Conservation (phyloP, 2,888 invertebrate species). For the Trichogramma evanescens region DNA sequence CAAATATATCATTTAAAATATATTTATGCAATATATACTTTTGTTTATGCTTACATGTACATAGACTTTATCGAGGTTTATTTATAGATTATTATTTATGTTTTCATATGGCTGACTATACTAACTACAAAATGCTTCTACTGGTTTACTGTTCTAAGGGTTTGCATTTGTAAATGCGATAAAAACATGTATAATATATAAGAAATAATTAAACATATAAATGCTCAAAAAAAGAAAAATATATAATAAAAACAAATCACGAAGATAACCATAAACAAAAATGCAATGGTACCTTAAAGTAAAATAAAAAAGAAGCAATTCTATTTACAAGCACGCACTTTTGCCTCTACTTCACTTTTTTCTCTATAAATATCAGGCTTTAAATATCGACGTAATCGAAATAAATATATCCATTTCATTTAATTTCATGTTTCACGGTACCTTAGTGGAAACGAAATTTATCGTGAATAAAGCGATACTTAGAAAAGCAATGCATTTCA, state of each 20-base stretch:
- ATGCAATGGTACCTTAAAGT: constrained; percentile 13
- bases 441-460: background rate
- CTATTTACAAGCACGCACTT: constrained; percentile 19
- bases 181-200: constrained; percentile 16
- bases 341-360: constrained; percentile 14
- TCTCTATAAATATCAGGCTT: constrained; percentile 8
- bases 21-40: constrained; percentile 33
- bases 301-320: constrained; percentile 16
- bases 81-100: constrained; percentile 37
- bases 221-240: constrained; percentile 10
- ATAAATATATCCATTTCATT: constrained; percentile 2
- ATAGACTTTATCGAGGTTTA: constrained; percentile 19
- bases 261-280: constrained; percentile 20
- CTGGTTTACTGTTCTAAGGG: constrained; percentile 25
- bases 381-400: constrained; percentile 7
- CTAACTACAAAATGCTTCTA: constrained; percentile 37
- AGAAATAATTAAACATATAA: constrained; percentile 21
- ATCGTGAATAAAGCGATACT: background rate
- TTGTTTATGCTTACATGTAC: constrained; percentile 28
- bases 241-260: constrained; percentile 17
- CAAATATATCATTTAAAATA: constrained; percentile 41
- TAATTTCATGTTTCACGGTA: too few relatives aligned
- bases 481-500: constrained; percentile 6
- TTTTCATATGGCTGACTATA: constrained; percentile 41
- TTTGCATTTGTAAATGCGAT: constrained; percentile 18